Conservation (phyloP, 2,888 invertebrate genomes). For the Adelognathus sp. region DNA sequence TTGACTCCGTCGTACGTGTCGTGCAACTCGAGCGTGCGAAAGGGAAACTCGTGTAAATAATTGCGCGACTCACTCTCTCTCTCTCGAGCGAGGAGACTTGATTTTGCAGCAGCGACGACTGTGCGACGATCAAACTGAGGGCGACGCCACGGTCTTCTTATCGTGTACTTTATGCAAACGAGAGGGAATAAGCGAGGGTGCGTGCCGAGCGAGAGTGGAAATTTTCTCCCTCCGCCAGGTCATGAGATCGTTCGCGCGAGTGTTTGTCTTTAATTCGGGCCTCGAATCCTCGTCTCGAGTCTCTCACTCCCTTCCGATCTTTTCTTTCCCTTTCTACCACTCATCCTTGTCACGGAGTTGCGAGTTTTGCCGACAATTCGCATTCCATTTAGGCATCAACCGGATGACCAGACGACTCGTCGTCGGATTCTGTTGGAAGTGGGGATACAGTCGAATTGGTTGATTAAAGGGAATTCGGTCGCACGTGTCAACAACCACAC, state of each 20-base stretch:
- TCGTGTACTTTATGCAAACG: conserved; percentile 67
- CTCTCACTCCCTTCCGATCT: neutral
- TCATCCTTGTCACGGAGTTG: neutral
- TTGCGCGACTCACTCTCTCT: conserved; percentile 53
- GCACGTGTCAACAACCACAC: conserved; percentile 55
- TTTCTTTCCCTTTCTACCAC: neutral
- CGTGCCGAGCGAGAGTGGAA: conserved; percentile 1
- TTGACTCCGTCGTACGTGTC: neutral
- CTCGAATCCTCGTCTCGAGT: conserved; percentile 10
- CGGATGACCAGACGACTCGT: conserved; percentile 27
- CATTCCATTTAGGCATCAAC: conserved; percentile 1
- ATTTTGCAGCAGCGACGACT: conserved; percentile 22
- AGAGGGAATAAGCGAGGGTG: conserved; percentile 41
- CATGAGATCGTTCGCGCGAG: conserved; percentile 43
- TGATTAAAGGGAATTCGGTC: conserved; percentile 55
- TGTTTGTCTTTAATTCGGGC: conserved; percentile 42
- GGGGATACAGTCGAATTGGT: conserved; percentile 28
- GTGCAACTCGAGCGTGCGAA: neutral
- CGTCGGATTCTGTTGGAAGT: conserved; percentile 26
- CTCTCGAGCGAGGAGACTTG: conserved; percentile 20
- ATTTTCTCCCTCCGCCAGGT: conserved; percentile 1
- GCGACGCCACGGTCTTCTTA: conserved; percentile 47
- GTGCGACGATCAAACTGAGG: conserved; percentile 30
- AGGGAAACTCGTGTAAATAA: conserved; percentile 56
- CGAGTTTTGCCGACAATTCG: conserved; percentile 18